Evolutionary conservation across 2,888 invertebrate genomes (phyloP), one percentile per base, ranked within the genome.

Genomic region (Parnassius mnemosyne): DNA sequence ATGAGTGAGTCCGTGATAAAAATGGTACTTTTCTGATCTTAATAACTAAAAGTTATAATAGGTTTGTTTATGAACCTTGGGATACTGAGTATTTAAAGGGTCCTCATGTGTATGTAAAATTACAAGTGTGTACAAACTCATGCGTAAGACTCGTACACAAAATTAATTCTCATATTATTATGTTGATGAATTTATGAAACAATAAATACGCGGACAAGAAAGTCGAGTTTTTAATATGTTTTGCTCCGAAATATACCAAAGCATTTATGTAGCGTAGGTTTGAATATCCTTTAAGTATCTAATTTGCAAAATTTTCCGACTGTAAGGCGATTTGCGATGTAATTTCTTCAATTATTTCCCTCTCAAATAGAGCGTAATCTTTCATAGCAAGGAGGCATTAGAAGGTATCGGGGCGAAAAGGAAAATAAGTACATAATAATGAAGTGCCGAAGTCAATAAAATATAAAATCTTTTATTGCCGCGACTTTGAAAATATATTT

Each of bases 271-370:
- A 46, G 63, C 50, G 52, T 58, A 58, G 53, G 60, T 65, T 64
- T 61, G 57, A 69, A 80, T 82, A 86, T 85, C 84, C 79, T 81
- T 80, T 82, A 85, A 89, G 85, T 83, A 83, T 72, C 84, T 84
- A 84, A 88, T 88, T 89, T 85, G 78, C 70, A 71, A 77, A 74
- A 79, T 81, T 84, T 86, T 81, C 69, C 72, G 74, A 68, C 71
- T 70, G 66, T 83, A 85, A 87, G 84, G 77, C 81, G 88, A 85
- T 88, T 88, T 83, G 68, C 70, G 69, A 72, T 71, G 77, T 82
- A 84, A 89, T 87, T 87, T 82, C 75, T 69, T 79, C 82, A 87
- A 85, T 89, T 86, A 89, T 85, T 81, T 78, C 80, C 76, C 80
- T 81, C 79, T 79, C 74, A 81, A 85, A 82, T 81, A 74, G 79